phyloP scores from a whole-genome alignment of 1,140 invertebrate species.

The Aphaenogaster rudis region DNA sequence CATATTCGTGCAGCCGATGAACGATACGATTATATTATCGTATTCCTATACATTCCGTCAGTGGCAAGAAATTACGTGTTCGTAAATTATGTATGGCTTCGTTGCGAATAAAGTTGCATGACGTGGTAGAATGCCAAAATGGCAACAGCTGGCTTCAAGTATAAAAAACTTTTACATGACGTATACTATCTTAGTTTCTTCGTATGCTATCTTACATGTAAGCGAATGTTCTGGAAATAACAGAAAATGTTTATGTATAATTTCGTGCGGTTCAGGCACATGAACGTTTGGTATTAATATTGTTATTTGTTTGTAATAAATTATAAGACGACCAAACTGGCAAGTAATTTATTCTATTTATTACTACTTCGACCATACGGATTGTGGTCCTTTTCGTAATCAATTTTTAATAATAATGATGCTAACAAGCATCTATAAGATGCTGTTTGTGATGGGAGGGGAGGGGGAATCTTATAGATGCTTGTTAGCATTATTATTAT shows the following conservation, averaged over 20 bases:
- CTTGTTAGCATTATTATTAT: too few species aligned
- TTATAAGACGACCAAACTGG: too few species aligned
- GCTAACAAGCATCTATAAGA: too few species aligned
- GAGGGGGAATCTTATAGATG: too few species aligned
- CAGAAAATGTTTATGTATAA: neutral
- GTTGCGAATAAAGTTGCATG: slow-evolving; percentile 39
- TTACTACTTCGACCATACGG: too few species aligned
- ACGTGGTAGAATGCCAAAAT: slow-evolving; percentile 36
- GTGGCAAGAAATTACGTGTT: slow-evolving; percentile 33
- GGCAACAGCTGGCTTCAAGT: slow-evolving; percentile 6
- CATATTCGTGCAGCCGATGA: slow-evolving; percentile 37
- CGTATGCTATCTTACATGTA: neutral
- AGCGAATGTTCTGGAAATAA: neutral
- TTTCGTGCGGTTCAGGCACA: neutral
- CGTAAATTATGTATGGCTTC: slow-evolving; percentile 49
- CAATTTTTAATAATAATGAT: too few species aligned
- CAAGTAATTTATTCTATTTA: too few species aligned
- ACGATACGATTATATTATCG: slow-evolving; percentile 47
- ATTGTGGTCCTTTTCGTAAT: too few species aligned
- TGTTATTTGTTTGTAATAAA: neutral
- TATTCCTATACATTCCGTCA: slow-evolving; percentile 2
- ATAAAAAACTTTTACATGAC: slow-evolving; percentile 21
- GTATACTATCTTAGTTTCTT: slow-evolving; percentile 22
- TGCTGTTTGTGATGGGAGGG: too few species aligned
- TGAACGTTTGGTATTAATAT: neutral